A percentile compares a stretch with the other conserved stretches of the same genome.
These are phyloP conservation scores for Lasioglossum marginatum DNA, from an alignment of 2,888 invertebrate genomes.

Conservation along the genomic window DNA sequence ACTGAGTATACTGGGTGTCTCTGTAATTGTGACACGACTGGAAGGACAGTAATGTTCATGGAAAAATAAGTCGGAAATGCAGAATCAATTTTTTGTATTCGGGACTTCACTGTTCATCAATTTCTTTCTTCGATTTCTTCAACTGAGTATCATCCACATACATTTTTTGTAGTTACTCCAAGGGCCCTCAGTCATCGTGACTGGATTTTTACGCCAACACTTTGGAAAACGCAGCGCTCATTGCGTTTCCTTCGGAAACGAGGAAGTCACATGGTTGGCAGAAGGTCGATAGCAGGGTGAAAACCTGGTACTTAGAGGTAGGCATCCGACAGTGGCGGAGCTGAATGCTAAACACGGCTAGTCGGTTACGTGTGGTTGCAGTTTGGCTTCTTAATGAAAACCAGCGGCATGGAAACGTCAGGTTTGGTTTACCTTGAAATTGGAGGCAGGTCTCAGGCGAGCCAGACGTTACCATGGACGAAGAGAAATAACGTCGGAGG, in stretches of 20 bases:
- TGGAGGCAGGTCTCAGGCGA: constrained; percentile 63
- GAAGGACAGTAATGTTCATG: neutral
- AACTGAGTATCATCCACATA: neutral
- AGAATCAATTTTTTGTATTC: neutral
- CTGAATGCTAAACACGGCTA: constrained; percentile 73
- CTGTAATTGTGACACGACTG: neutral
- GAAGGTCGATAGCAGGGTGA: constrained; percentile 58
- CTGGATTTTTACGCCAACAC: neutral
- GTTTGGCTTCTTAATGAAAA: constrained; percentile 73
- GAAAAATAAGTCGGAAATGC: neutral
- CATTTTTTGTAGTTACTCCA: too few relatives aligned
- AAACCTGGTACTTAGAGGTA: constrained; percentile 57
- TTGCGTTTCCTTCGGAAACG: neutral
- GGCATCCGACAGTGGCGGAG: constrained; percentile 45
- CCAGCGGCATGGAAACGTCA: constrained; percentile 72
- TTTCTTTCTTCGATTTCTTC: neutral
- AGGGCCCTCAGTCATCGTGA: too few relatives aligned
- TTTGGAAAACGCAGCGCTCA: neutral
- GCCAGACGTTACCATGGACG: constrained; percentile 49
- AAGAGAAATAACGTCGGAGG: constrained; percentile 36
- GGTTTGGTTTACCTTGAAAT: constrained; percentile 72
- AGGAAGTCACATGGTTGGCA: constrained; percentile 46
- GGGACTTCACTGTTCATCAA: neutral
- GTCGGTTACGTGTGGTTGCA: constrained; percentile 72
- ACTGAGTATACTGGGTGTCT: neutral